These are phyloP conservation scores for Athripsodes cinereus DNA, from an alignment of 2,888 invertebrate genomes.

Conservation along the genomic window DNA sequence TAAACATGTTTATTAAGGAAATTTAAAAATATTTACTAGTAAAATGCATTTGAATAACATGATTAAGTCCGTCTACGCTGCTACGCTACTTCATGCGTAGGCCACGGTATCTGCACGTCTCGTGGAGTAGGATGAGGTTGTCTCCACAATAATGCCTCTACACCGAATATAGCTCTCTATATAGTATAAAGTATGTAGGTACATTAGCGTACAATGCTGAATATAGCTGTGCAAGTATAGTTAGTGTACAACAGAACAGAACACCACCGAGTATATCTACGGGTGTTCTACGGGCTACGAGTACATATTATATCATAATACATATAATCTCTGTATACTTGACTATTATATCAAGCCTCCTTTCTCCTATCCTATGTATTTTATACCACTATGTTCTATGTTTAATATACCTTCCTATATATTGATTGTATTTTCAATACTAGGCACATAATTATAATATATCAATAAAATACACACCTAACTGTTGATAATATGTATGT, in stretches of 20 bases:
- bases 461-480: too few relatives aligned
- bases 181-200: background rate
- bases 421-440: too few relatives aligned
- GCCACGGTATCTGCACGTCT: background rate
- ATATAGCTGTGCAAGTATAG: background rate
- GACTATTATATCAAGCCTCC: background rate
- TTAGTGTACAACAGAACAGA: background rate
- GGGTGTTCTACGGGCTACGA: constrained; percentile 1
- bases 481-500: too few relatives aligned
- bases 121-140: background rate
- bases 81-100: background rate
- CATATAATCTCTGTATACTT: background rate
- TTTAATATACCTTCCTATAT: too few relatives aligned
- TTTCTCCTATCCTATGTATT: background rate
- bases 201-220: background rate
- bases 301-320: too few relatives aligned
- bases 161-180: too few relatives aligned
- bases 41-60: too few relatives aligned
- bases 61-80: too few relatives aligned
- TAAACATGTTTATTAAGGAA: too few relatives aligned
- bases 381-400: too few relatives aligned
- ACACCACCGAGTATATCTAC: background rate
- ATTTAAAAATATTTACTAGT: too few relatives aligned
- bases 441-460: too few relatives aligned
- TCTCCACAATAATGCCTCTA: background rate